Evolutionary conservation across 2,797 vertebrate species (phyloP).

Genomic region (Thalassophryne amazonica): DNA sequence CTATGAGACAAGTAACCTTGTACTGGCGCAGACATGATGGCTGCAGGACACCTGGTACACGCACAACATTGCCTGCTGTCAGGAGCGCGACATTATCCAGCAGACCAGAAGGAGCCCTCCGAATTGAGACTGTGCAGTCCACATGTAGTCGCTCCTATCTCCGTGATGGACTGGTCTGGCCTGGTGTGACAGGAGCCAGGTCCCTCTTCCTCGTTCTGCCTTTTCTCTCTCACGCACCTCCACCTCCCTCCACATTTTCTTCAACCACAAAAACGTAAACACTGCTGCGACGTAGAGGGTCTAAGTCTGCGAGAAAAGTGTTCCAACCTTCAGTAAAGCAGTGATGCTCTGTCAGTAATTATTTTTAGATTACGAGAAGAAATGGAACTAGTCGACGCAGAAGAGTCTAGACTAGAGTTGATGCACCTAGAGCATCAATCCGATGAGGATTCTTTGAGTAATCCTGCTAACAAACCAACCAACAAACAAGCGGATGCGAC

Average conservation of each 20-base stretch:
- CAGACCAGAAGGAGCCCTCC: conserved; percentile 60
- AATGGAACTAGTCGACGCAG: too few species aligned
- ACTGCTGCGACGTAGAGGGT: neutral
- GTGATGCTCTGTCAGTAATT: too few species aligned
- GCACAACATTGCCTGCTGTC: conserved; percentile 58
- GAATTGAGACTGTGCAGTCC: conserved; percentile 58
- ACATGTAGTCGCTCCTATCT: conserved; percentile 66
- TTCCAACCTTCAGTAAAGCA: neutral
- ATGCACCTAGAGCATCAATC: too few species aligned
- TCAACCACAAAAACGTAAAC: neutral
- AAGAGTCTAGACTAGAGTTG: too few species aligned
- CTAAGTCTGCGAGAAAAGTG: neutral
- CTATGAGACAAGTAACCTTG: conserved; percentile 37
- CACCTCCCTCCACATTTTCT: neutral
- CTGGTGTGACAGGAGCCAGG: conserved; percentile 64
- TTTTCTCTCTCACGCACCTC: conserved; percentile 19
- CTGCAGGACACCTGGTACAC: conserved; percentile 50
- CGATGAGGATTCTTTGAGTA: too few species aligned
- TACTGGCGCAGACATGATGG: conserved; percentile 44
- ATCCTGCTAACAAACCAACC: too few species aligned
- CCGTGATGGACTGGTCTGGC: conserved; percentile 54
- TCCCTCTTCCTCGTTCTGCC: conserved; percentile 51
- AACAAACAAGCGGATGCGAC: too few species aligned
- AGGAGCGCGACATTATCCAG: conserved; percentile 71
- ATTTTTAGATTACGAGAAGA: too few species aligned